Base-by-base conservation (phyloP, 2,797 vertebrate genomes). In the Chromis chromis region DNA sequence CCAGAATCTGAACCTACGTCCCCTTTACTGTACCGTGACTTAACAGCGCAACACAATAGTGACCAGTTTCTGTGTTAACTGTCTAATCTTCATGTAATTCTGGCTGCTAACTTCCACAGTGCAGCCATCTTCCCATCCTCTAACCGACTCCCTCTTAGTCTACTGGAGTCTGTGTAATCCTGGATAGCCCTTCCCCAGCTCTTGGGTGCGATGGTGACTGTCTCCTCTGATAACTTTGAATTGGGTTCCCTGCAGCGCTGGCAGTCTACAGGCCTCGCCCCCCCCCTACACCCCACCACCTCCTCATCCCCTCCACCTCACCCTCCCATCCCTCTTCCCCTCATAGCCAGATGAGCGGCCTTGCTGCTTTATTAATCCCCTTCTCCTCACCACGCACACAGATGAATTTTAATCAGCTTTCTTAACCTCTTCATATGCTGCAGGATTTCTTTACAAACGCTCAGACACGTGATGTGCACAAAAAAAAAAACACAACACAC, bases 331-430 rank as follows among this genome's bases (percentile, higher is more conserved):
- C 6, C 59, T 70, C 61, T 59, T 61, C 72, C 48, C 62, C 81
- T 71, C 60, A 12, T 12, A 86, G 76, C 73, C 90, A 81, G 86
- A 89, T 85, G 88, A 94, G 88, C 85, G 86, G 88, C 86, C 89
- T 87, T 85, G 83, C 89, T 84, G 78, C 87, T 86, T 92, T 92
- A 94, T 93, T 94, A 95, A 94, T 92, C 93, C 92, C 74, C 88
- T 92, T 92, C 88, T 93, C 91, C 91, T 92, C 91, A 91, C 93
- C 90, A 87, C 74, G 84, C 86, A 88, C 87, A 84, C 82, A 88
- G 84, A 92, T 91, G 89, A 92, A 93, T 93, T 92, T 94, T 93
- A 94, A 95, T 95, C 89, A 93, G 89, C 93, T 92, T 94, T 88
- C 88, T 90, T 89, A 90, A 92, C 90, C 89, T 81, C 85, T 87